These are phyloP conservation scores for Carettochelys insculpta DNA, from an alignment of 2,113 vertebrate genomes.

Conservation along the genomic window DNA sequence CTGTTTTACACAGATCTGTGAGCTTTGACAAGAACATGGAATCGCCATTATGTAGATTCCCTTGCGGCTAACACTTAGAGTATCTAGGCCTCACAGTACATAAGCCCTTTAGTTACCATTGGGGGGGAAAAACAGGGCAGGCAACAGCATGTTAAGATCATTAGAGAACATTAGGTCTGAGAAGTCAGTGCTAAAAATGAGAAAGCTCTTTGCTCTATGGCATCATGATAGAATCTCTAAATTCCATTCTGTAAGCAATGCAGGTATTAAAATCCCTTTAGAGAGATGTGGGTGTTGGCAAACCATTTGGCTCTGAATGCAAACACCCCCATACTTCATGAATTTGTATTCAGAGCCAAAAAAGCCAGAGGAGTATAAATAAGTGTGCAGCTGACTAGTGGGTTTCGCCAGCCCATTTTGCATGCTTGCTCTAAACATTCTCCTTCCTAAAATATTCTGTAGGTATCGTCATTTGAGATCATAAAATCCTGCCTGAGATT, in stretches of 20 bases:
- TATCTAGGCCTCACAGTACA: background rate
- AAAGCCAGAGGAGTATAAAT: slow-evolving; percentile 34
- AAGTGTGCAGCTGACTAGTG: background rate
- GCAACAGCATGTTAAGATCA: background rate
- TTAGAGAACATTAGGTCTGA: background rate
- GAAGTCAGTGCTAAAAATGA: background rate
- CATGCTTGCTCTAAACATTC: background rate
- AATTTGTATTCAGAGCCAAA: slow-evolving; percentile 57
- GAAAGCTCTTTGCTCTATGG: background rate
- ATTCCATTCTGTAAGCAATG: slow-evolving; percentile 32
- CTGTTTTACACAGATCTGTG: background rate
- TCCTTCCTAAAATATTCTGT: background rate
- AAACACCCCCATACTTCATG: slow-evolving; percentile 29
- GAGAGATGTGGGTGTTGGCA: slow-evolving; percentile 36
- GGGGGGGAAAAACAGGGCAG: too few relatives aligned
- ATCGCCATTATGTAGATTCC: slow-evolving; percentile 31
- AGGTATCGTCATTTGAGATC: background rate
- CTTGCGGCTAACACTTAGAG: background rate
- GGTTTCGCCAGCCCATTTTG: slow-evolving; percentile 28
- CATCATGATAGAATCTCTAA: slow-evolving; percentile 6
- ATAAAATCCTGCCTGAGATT: background rate
- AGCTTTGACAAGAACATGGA: slow-evolving; percentile 17
- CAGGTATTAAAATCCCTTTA: slow-evolving; percentile 29
- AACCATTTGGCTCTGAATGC: slow-evolving; percentile 30
- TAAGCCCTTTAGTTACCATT: background rate